phyloP scores from a whole-genome alignment of 2,113 vertebrate genomes.

The Ceyx cyanopectus region DNA sequence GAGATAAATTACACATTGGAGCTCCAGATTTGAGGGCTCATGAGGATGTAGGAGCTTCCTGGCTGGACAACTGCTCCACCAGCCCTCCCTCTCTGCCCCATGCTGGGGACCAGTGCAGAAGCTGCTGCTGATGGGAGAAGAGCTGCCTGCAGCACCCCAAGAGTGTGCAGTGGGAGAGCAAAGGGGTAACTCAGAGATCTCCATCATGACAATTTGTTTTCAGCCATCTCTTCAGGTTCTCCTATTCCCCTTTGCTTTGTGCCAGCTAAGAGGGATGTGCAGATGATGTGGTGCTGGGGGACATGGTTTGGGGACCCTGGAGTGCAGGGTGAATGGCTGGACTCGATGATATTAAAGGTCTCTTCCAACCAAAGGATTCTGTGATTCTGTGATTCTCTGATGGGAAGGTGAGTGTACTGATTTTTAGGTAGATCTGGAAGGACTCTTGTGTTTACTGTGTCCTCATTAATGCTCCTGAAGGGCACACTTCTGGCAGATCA shows the following conservation, averaged over 20 bases:
- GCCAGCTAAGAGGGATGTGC: background rate
- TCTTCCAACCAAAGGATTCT: too few relatives aligned
- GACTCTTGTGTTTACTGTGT: background rate
- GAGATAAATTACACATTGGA: fast-evolving
- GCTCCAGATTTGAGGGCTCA: fast-evolving
- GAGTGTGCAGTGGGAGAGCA: fast-evolving
- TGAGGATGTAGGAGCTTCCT: fast-evolving
- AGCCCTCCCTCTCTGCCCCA: background rate
- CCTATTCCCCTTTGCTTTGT: background rate
- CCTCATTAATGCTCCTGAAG: background rate
- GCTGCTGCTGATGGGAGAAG: background rate
- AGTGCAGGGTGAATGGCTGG: too few relatives aligned
- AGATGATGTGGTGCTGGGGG: background rate
- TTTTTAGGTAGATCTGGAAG: background rate
- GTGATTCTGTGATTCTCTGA: background rate
- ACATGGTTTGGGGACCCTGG: too few relatives aligned
- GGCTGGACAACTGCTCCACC: background rate
- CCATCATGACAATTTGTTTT: background rate
- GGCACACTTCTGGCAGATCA: background rate
- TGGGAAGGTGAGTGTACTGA: background rate
- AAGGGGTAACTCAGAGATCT: background rate
- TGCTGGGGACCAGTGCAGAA: fast-evolving
- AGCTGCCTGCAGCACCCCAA: too few relatives aligned
- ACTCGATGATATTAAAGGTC: too few relatives aligned
- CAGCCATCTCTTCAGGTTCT: background rate